Evolutionary conservation across 23 tunicate species (phyloP).

Genomic region (Diplosoma virens): DNA sequence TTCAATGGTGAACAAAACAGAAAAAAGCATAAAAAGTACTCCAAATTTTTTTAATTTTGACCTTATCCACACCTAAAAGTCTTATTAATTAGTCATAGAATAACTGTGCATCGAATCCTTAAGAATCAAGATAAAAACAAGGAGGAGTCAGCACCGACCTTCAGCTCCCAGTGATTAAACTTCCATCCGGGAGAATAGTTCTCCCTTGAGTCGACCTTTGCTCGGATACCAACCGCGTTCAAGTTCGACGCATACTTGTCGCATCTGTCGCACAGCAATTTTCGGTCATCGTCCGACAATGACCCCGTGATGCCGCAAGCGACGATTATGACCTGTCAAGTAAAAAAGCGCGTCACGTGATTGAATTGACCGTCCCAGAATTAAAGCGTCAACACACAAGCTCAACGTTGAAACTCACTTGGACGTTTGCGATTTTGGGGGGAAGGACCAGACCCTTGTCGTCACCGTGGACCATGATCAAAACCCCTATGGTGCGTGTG

Average conservation of each 20-base stretch:
- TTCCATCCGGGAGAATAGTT: conserved; percentile 98
- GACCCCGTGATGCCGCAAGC: conserved; percentile 83
- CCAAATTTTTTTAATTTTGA: too few species aligned
- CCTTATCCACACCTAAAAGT: too few species aligned
- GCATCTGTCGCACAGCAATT: conserved; percentile 51
- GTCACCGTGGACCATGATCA: conserved; percentile 97
- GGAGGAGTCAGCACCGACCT: conserved; percentile 57
- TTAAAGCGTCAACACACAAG: neutral
- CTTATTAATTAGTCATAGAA: neutral
- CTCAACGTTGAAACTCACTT: conserved; percentile 43
- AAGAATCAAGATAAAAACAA: too few species aligned
- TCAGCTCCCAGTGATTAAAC: conserved; percentile 96
- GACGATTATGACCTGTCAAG: conserved; percentile 64
- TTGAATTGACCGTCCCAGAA: neutral
- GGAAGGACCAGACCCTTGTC: conserved; percentile 96
- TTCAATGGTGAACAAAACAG: too few species aligned
- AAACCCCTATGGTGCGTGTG: conserved; percentile 90
- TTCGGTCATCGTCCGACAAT: conserved; percentile 38
- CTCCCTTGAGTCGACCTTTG: conserved; percentile 60
- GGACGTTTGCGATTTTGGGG: conserved; percentile 77
- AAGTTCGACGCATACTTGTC: conserved; percentile 44
- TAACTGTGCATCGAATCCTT: neutral
- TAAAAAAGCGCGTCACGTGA: neutral
- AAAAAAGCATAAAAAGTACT: too few species aligned
- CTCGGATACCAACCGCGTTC: conserved; percentile 48